A percentile compares a stretch with the other conserved stretches of the same genome.
These are phyloP conservation scores for Colius striatus DNA, from an alignment of 2,113 vertebrate genomes.

Conservation along the genomic window DNA sequence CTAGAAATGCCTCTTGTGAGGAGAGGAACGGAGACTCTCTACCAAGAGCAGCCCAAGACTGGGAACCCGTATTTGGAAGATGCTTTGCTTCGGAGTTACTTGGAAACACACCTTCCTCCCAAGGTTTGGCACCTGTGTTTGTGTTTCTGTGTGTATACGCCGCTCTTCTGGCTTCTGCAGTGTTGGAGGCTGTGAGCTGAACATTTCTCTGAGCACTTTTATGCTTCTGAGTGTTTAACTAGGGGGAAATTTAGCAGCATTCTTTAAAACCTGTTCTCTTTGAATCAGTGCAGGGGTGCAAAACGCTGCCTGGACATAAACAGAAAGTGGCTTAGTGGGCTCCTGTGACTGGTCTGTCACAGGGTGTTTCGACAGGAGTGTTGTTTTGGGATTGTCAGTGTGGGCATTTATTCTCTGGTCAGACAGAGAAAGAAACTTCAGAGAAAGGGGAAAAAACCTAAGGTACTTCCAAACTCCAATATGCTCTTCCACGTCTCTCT, in stretches of 20 bases:
- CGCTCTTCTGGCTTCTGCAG: rapidly evolving
- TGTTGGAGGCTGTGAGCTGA: background rate
- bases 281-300: background rate
- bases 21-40: slow-evolving; percentile 68
- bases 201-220: background rate
- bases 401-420: background rate
- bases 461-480: background rate
- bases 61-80: slow-evolving; percentile 81
- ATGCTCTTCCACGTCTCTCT: background rate
- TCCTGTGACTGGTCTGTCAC: background rate
- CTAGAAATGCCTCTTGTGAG: slow-evolving; percentile 14
- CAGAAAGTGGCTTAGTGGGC: background rate
- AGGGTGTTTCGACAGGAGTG: background rate
- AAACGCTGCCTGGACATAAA: background rate
- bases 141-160: background rate
- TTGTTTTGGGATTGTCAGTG: background rate
- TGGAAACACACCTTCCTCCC: slow-evolving; percentile 74
- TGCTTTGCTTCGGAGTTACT: slow-evolving; percentile 77
- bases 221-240: background rate
- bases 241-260: background rate
- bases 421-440: background rate
- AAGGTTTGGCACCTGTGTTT: slow-evolving; percentile 62
- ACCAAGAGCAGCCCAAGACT: slow-evolving; percentile 72
- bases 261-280: background rate
- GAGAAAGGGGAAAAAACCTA: background rate